These are phyloP conservation scores for Spialia ferax DNA, from an alignment of 2,888 invertebrate species.

Conservation along the genomic window DNA sequence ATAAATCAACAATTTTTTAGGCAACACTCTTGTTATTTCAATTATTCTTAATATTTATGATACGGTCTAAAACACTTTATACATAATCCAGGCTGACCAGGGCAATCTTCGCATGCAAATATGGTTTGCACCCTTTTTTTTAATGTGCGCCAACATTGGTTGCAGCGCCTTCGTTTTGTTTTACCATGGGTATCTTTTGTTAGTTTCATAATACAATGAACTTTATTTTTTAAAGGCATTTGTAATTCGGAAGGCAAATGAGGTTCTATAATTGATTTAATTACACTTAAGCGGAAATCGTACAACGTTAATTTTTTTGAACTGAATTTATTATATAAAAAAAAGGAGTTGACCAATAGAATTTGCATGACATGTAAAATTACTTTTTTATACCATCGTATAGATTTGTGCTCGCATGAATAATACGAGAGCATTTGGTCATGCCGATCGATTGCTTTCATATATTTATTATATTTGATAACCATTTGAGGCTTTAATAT, in stretches of 20 bases:
- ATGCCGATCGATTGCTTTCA: slow-evolving; percentile 47
- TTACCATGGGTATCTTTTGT: slow-evolving; percentile 42
- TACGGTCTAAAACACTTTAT: slow-evolving; percentile 44
- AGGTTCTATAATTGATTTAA: slow-evolving; percentile 42
- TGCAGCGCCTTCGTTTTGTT: slow-evolving; percentile 44
- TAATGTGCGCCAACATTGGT: slow-evolving; percentile 43
- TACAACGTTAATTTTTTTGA: slow-evolving; percentile 34
- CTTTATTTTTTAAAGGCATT: slow-evolving; percentile 39
- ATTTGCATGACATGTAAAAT: slow-evolving; percentile 46
- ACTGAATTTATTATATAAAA: slow-evolving; percentile 33
- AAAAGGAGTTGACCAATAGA: slow-evolving; percentile 39
- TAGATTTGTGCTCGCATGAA: slow-evolving; percentile 47
- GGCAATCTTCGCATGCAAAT: slow-evolving; percentile 43
- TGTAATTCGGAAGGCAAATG: slow-evolving; percentile 40
- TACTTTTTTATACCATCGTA: slow-evolving; percentile 51
- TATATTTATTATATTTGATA: slow-evolving; percentile 46
- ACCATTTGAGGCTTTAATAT: slow-evolving; percentile 44
- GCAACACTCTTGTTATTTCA: slow-evolving; percentile 5
- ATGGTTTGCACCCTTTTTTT: slow-evolving; percentile 42
- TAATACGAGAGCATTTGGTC: slow-evolving; percentile 52
- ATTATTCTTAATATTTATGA: slow-evolving; percentile 42
- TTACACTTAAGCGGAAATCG: slow-evolving; percentile 39
- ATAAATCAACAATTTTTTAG: slow-evolving; percentile 28
- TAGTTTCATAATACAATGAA: slow-evolving; percentile 44
- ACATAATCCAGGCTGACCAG: slow-evolving; percentile 45